Percentiles rank a stretch among this genome's conserved stretches.
Conservation (phyloP, 1,140 invertebrate genomes). For the Brachionus rubens region DNA sequence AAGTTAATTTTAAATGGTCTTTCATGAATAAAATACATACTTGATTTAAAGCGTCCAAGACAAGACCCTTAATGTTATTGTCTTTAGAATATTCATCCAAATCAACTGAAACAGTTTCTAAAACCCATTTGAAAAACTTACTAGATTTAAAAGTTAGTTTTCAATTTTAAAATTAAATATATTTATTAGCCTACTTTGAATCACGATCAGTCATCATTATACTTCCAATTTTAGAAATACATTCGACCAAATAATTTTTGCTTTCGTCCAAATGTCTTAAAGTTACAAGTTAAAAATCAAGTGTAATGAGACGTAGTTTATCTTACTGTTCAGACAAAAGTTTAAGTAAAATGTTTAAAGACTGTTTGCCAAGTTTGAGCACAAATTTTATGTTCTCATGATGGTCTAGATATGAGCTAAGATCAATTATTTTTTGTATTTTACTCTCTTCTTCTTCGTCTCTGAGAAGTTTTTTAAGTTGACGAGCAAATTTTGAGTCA, state of each 20-base stretch:
- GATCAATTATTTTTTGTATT: slow-evolving; percentile 13
- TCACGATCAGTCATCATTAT: slow-evolving; percentile 43
- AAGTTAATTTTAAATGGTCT: neutral
- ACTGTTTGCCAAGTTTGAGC: slow-evolving; percentile 12
- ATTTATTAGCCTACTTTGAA: neutral
- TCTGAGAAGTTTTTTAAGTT: slow-evolving; percentile 23
- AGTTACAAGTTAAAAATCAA: neutral
- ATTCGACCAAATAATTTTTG: slow-evolving; percentile 9
- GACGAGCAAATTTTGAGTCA: slow-evolving; percentile 41
- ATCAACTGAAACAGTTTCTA: neutral
- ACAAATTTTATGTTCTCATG: slow-evolving; percentile 46
- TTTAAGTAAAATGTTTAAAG: slow-evolving; percentile 26
- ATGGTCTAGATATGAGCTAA: slow-evolving; percentile 38
- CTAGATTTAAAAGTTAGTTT: neutral
- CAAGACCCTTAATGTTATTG: neutral
- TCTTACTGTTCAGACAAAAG: slow-evolving; percentile 17
- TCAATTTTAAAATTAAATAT: neutral
- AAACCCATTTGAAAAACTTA: slow-evolving; percentile 19
- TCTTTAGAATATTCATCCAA: slow-evolving; percentile 21
- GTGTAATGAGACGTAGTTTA: neutral
- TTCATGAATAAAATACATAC: neutral
- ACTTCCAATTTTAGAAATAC: slow-evolving; percentile 16
- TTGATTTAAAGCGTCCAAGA: slow-evolving; percentile 21
- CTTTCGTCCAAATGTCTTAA: neutral
- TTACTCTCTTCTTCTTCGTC: slow-evolving; percentile 42